Evolutionary conservation across 2,797 vertebrate species (phyloP).

Genomic region (Myotis myotis): DNA sequence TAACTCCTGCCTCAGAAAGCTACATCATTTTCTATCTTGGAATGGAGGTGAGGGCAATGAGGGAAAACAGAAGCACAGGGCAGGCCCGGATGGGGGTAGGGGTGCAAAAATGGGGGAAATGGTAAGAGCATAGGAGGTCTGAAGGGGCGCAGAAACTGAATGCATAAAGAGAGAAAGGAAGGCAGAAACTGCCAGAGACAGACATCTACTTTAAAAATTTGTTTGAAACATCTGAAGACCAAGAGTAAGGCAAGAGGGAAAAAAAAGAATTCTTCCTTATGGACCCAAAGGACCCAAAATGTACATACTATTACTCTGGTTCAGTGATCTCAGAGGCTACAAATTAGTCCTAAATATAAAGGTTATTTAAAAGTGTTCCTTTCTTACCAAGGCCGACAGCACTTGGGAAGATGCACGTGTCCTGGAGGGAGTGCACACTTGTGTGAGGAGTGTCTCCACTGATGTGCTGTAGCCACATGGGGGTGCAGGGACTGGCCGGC

Average conservation of each 20-base stretch:
- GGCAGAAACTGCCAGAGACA: not conserved
- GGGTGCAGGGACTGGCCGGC: not conserved
- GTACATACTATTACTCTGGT: not conserved
- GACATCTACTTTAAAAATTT: not conserved
- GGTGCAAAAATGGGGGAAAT: not conserved
- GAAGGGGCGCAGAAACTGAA: not conserved
- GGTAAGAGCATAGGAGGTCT: not conserved
- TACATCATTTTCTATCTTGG: not conserved
- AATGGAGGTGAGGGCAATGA: not conserved
- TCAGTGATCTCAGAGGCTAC: not conserved
- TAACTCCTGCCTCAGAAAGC: not conserved
- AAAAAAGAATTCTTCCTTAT: not conserved
- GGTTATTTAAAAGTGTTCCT: not conserved
- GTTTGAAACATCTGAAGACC: not conserved
- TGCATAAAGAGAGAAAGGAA: not conserved
- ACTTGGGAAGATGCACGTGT: not conserved
- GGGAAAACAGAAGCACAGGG: not conserved
- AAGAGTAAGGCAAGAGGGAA: not conserved
- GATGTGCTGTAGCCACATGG: not conserved
- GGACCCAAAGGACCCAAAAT: not conserved
- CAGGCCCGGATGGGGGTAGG: not conserved
- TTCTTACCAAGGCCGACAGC: not conserved
- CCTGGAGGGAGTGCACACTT: rapidly evolving
- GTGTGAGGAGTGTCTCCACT: not conserved
- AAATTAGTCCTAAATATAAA: not conserved